phyloP scores from a whole-genome alignment of 2,113 vertebrate species.

The Ginglymostoma cirratum region DNA sequence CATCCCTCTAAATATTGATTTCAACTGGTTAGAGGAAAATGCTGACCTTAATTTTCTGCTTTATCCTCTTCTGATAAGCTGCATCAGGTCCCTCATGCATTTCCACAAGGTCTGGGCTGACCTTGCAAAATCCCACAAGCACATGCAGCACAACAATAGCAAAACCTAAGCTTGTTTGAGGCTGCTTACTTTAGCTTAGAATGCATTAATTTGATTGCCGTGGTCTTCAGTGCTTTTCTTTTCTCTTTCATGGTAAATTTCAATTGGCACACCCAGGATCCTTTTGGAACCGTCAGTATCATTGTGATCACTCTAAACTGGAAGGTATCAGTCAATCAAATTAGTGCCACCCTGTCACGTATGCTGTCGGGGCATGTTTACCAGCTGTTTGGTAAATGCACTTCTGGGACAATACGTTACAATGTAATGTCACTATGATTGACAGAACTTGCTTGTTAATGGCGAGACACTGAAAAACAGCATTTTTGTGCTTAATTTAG shows the following conservation, averaged over 20 bases:
- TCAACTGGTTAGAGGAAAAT: background rate
- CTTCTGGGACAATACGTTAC: conserved; percentile 16
- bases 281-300: background rate
- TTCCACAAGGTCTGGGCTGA: background rate
- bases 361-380: background rate
- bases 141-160: background rate
- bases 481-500: background rate
- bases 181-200: background rate
- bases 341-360: background rate
- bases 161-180: background rate
- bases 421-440: conserved; percentile 16
- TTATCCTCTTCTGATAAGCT: background rate
- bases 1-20: background rate
- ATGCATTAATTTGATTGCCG: background rate
- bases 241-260: background rate
- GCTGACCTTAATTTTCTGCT: background rate
- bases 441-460: conserved; percentile 9
- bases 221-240: background rate
- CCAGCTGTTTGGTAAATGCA: background rate
- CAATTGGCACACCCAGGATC: background rate
- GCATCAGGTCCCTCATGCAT: background rate
- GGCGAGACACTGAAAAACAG: background rate
- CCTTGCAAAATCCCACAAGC: background rate
- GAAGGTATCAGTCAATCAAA: background rate
- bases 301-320: background rate